Evolutionary conservation across 1,140 invertebrate genomes (phyloP).

Genomic region (Zaprionus ornatus): DNA sequence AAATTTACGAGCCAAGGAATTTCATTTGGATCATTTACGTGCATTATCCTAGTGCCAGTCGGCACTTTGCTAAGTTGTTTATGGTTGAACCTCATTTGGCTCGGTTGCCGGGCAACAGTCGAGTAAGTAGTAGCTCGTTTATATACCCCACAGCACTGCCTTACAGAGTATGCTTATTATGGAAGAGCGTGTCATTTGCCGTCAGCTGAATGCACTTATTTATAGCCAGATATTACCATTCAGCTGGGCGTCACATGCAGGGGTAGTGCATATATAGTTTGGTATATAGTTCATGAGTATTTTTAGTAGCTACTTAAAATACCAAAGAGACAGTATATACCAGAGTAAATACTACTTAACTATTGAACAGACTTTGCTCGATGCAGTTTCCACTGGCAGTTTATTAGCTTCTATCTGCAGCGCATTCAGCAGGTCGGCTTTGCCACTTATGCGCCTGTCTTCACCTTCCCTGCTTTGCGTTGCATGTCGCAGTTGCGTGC

Average conservation of each 20-base stretch:
- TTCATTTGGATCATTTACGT: constrained; percentile 60
- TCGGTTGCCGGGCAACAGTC: constrained; percentile 27
- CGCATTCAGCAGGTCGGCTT: not conserved
- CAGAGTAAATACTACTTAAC: not conserved
- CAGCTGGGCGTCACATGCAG: not conserved
- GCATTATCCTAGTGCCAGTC: constrained; percentile 16
- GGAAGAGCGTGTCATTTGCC: not conserved
- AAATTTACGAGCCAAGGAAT: constrained; percentile 66
- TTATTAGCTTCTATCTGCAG: not conserved
- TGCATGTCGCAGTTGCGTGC: constrained; percentile 42
- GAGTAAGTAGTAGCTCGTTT: not conserved
- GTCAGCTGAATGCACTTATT: not conserved
- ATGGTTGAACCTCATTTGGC: constrained; percentile 21
- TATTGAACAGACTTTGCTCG: not conserved
- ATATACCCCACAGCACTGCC: not conserved
- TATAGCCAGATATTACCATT: not conserved
- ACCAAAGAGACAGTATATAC: too few relatives aligned
- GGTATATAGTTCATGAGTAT: not conserved
- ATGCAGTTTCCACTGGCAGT: not conserved
- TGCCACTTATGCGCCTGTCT: not conserved
- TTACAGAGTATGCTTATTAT: not conserved
- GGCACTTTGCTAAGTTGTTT: constrained; percentile 57
- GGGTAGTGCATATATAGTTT: not conserved
- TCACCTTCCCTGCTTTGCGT: constrained; percentile 1
- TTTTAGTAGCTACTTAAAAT: not conserved